A percentile compares a stretch with the other conserved stretches of the same genome.
These are phyloP conservation scores for Catocala fraxini DNA, from an alignment of 2,888 invertebrate species.

Conservation along the genomic window DNA sequence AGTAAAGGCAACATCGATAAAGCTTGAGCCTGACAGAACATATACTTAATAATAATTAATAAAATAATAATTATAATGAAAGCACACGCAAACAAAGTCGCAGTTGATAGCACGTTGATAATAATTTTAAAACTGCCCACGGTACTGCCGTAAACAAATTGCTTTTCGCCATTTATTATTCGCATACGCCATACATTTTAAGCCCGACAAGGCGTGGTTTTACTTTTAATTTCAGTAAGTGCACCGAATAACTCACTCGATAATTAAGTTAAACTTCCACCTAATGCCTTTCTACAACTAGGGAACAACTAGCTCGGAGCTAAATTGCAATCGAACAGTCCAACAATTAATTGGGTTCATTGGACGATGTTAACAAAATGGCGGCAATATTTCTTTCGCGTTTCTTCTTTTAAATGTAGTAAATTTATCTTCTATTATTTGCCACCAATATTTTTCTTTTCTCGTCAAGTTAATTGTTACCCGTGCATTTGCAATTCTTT, in stretches of 20 bases:
- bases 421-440: background rate
- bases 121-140: too few species aligned
- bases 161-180: constrained; percentile 25
- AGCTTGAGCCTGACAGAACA: too few species aligned
- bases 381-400: constrained; percentile 25
- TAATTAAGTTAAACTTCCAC: constrained; percentile 19
- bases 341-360: constrained; percentile 44
- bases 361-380: constrained; percentile 37
- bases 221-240: constrained; percentile 47
- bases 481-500: too few species aligned
- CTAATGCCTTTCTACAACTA: constrained; percentile 1
- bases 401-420: constrained; percentile 15
- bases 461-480: too few species aligned
- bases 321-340: constrained; percentile 45
- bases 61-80: too few species aligned
- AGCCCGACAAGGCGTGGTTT: constrained; percentile 10
- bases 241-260: constrained; percentile 15
- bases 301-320: constrained; percentile 19
- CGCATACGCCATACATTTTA: constrained; percentile 13
- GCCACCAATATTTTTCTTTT: too few species aligned
- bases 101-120: too few species aligned
- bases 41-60: too few species aligned
- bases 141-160: constrained; percentile 3
- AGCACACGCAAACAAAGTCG: too few species aligned
- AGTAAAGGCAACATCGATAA: too few species aligned